A percentile compares a stretch with the other conserved stretches of the same genome.
These are phyloP conservation scores for Clivina fossor DNA, from an alignment of 2,888 invertebrate species.

Conservation along the genomic window DNA sequence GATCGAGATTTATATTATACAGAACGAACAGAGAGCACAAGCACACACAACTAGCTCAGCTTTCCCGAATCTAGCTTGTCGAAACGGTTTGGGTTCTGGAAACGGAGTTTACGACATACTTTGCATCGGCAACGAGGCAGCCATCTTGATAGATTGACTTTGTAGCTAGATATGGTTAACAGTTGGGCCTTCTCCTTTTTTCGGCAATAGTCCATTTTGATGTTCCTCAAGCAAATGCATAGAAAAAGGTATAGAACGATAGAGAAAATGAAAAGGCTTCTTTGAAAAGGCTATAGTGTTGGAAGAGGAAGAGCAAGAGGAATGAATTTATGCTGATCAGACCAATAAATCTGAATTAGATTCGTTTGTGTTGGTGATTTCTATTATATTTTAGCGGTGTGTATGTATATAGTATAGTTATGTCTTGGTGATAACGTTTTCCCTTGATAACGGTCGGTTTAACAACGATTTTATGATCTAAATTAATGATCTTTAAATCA, in stretches of 20 bases:
- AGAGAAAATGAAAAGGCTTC: no score
- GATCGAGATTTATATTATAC: neutral
- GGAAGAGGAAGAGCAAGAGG: no score
- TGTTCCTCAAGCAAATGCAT: no score
- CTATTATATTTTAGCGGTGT: neutral
- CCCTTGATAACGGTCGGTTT: slow-evolving; percentile 5
- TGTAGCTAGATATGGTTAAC: slow-evolving; percentile 4
- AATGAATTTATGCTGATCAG: slow-evolving; percentile 13
- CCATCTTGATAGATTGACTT: slow-evolving; percentile 15
- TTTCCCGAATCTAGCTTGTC: no score
- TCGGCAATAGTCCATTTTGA: no score
- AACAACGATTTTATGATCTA: slow-evolving; percentile 8
- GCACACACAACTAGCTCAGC: no score
- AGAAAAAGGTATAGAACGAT: no score
- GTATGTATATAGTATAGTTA: neutral
- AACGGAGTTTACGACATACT: no score
- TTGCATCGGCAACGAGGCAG: slow-evolving; percentile 3
- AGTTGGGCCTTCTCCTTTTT: no score
- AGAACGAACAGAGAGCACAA: no score
- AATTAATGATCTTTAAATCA: slow-evolving; percentile 16
- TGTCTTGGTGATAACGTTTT: neutral
- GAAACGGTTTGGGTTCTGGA: no score
- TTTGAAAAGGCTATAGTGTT: no score
- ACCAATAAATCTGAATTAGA: slow-evolving; percentile 8
- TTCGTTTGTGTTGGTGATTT: neutral